Evolutionary conservation across 2,888 invertebrate genomes (phyloP), one percentile per base, ranked within the genome.

Genomic region (Drosophila mimica): DNA sequence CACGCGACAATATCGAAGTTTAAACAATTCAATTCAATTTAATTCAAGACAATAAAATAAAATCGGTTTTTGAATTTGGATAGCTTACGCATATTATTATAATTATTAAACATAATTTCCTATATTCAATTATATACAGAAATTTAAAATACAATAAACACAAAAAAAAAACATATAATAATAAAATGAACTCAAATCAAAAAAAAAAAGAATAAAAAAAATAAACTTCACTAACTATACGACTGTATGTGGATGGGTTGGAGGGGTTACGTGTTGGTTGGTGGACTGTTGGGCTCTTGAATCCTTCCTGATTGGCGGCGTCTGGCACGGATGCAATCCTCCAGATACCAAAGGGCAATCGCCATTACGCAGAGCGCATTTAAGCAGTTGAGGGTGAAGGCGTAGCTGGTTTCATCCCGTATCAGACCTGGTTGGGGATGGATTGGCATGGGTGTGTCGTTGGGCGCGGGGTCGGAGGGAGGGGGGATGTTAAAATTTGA

Each of bases 281-380:
- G 53, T 15, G 25, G 30, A 46, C 20, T 33, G 15, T 25, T 34
- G 17, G 57, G 51, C 15, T 53, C 25, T 7, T 54, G 17, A 52
- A 36, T 75, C 75, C 31, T 51, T 34, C 3, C 46, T 25, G 83
- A 56, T 20, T 80, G 78, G 54, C 74, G 76, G 6, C 53, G 28
- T 3, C 78, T 74, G 7, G 72, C 59, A 0, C 89, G 82, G 8
- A 88, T 53, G 7, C 57, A 76, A 40, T 88, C 89, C 76, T 96
- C 96, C 5, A 95, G 75, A 3, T 94, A 94, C 96, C 96, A 96
- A 2, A 95, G 94, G 4, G 95, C 83, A 0, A 95, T 94, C 0
- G 95, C 95, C 15, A 94, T 75, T 89, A 95, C 94, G 5, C 96
- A 96, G 76, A 95, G 94, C 15, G 95, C 94, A 79, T 96, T 96